phyloP scores from a whole-genome alignment of 2,797 vertebrate genomes.

The Dermochelys coriacea region DNA sequence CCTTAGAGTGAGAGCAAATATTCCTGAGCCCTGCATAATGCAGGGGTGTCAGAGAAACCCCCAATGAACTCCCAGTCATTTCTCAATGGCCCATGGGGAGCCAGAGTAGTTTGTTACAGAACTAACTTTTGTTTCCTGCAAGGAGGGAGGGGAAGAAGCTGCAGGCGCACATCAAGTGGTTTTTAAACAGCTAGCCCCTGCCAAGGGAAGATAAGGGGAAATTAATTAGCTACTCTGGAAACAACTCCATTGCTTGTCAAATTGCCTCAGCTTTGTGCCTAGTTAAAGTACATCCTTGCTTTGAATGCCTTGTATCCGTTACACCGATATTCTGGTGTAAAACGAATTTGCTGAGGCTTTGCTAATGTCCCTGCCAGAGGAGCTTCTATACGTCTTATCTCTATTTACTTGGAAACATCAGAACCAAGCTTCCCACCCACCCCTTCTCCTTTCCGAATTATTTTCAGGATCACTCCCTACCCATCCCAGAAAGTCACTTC shows the following conservation, averaged over 20 bases:
- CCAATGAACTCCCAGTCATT: not conserved
- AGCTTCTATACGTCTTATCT: constrained; percentile 46
- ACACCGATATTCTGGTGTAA: constrained; percentile 56
- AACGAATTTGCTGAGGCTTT: constrained; percentile 53
- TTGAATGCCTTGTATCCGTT: constrained; percentile 55
- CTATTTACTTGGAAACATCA: constrained; percentile 66
- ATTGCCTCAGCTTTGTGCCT: constrained; percentile 45
- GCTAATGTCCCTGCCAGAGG: constrained; percentile 30
- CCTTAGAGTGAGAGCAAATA: not conserved
- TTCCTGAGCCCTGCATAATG: not conserved
- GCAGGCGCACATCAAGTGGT: constrained; percentile 56
- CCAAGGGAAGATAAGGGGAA: constrained; percentile 71
- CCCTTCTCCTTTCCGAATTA: not conserved
- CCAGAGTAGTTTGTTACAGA: not conserved
- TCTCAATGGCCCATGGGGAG: not conserved
- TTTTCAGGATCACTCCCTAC: constrained; percentile 16
- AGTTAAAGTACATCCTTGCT: constrained; percentile 44
- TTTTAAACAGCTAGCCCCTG: constrained; percentile 52
- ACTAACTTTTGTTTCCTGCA: not conserved
- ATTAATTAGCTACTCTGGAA: constrained; percentile 71
- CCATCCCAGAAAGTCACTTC: constrained; percentile 29
- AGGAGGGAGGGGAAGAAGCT: constrained; percentile 40
- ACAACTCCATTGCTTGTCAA: constrained; percentile 52
- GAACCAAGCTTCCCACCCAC: not conserved
- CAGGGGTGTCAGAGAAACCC: not conserved